phyloP scores from a whole-genome alignment of 2,888 invertebrate genomes.

The Graphium colonna region DNA sequence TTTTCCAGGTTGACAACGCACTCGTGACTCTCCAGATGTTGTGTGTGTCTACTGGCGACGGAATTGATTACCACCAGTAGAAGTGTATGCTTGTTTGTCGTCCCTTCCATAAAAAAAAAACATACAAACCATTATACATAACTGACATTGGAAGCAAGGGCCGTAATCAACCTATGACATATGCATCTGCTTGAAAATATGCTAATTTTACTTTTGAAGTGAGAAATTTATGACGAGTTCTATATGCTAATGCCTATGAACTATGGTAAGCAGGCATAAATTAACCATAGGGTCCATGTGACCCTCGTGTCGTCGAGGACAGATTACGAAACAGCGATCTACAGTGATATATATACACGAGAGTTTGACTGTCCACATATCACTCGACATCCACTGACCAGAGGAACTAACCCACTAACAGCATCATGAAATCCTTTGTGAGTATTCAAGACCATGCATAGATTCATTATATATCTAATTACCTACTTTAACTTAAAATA shows the following conservation, averaged over 20 bases:
- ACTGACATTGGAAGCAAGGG: neutral
- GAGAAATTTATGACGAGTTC: neutral
- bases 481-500: too few relatives aligned
- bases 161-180: neutral
- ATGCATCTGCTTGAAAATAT: neutral
- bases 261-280: slow-evolving; percentile 10
- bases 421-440: slow-evolving; percentile 48
- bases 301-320: slow-evolving; percentile 24
- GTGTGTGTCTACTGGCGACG: too few relatives aligned
- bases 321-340: slow-evolving; percentile 24
- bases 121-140: too few relatives aligned
- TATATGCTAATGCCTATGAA: slow-evolving; percentile 15
- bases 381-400: slow-evolving; percentile 15
- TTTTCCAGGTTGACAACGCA: too few relatives aligned
- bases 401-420: slow-evolving; percentile 6
- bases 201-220: slow-evolving; percentile 1
- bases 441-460: slow-evolving; percentile 32
- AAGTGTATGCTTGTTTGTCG: too few relatives aligned
- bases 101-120: too few relatives aligned
- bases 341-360: slow-evolving; percentile 24
- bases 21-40: too few relatives aligned
- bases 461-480: neutral
- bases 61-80: too few relatives aligned
- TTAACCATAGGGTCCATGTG: slow-evolving; percentile 10
- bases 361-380: slow-evolving; percentile 13